Conservation (phyloP, 2,797 vertebrate genomes). For the Rhyacichthys aspro region DNA sequence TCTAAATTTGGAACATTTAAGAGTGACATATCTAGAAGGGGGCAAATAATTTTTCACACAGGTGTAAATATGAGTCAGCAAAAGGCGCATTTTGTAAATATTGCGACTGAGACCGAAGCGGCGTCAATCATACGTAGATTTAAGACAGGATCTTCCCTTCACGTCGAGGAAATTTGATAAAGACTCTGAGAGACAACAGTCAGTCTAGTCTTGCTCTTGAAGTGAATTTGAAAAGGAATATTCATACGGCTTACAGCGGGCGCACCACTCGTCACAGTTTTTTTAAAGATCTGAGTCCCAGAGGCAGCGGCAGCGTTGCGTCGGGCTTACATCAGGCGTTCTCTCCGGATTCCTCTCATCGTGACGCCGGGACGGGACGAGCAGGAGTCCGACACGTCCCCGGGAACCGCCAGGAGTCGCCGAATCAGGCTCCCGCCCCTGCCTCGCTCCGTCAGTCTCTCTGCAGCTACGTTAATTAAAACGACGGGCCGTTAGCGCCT, state of each 20-base stretch:
- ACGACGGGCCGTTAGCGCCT: conserved; percentile 46
- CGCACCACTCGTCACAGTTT: conserved; percentile 18
- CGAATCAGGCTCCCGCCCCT: not conserved
- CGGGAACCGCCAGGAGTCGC: no score
- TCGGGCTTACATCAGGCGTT: conserved; percentile 63
- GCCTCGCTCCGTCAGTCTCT: conserved; percentile 14
- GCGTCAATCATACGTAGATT: not conserved
- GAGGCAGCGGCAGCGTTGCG: conserved; percentile 35
- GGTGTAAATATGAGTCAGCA: no score
- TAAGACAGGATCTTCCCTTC: not conserved
- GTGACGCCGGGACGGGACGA: not conserved
- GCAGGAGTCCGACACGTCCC: no score
- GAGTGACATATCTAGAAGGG: no score
- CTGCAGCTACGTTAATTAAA: conserved; percentile 52
- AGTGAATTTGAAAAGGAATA: conserved; percentile 14
- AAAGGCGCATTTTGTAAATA: not conserved
- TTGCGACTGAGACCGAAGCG: not conserved
- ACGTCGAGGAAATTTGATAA: not conserved
- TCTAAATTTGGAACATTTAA: no score
- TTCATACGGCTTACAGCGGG: conserved; percentile 20
- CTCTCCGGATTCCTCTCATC: not conserved
- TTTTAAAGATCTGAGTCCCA: conserved; percentile 32
- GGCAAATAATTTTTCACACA: no score
- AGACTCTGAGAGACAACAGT: conserved; percentile 3
- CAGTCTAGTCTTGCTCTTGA: not conserved